These are phyloP conservation scores for Globodera rostochiensis DNA, from an alignment of 1,140 invertebrate genomes.

Conservation along the genomic window DNA sequence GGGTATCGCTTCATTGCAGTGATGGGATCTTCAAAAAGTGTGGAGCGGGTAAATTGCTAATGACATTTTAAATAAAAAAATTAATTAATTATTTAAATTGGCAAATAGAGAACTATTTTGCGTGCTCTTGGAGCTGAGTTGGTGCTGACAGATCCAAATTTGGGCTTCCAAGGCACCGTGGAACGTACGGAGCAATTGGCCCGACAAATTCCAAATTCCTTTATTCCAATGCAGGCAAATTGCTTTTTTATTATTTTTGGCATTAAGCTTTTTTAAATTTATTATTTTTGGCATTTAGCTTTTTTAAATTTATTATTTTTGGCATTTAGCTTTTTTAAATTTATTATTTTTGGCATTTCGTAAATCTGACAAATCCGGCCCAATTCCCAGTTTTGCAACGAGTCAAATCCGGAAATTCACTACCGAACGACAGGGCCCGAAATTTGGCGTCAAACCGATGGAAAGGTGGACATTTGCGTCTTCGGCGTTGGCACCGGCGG, in stretches of 20 bases:
- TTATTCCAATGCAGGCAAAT: constrained; percentile 56
- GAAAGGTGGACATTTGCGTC: constrained; percentile 59
- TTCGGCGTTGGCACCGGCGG: constrained; percentile 64
- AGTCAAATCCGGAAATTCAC: constrained; percentile 60
- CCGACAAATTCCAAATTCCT: constrained; percentile 56
- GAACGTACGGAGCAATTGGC: constrained; percentile 56
- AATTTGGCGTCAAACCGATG: constrained; percentile 62
- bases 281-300: too few relatives aligned
- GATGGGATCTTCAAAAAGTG: constrained; percentile 67
- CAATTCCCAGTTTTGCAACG: constrained; percentile 58
- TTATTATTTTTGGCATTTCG: too few relatives aligned
- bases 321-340: background rate
- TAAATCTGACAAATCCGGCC: background rate
- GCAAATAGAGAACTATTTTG: constrained; percentile 54
- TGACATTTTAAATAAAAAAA: background rate
- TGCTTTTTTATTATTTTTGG: too few relatives aligned
- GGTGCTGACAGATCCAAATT: constrained; percentile 55
- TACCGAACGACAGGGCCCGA: constrained; percentile 63
- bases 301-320: background rate
- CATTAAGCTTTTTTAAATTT: background rate
- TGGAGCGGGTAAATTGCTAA: constrained; percentile 36
- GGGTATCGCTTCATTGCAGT: constrained; percentile 66
- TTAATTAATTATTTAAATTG: constrained; percentile 16
- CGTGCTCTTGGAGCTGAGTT: constrained; percentile 61
- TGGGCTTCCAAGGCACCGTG: constrained; percentile 59